These are phyloP conservation scores for Anoplopoma fimbria DNA, from an alignment of 2,113 vertebrate genomes.

Conservation along the genomic window DNA sequence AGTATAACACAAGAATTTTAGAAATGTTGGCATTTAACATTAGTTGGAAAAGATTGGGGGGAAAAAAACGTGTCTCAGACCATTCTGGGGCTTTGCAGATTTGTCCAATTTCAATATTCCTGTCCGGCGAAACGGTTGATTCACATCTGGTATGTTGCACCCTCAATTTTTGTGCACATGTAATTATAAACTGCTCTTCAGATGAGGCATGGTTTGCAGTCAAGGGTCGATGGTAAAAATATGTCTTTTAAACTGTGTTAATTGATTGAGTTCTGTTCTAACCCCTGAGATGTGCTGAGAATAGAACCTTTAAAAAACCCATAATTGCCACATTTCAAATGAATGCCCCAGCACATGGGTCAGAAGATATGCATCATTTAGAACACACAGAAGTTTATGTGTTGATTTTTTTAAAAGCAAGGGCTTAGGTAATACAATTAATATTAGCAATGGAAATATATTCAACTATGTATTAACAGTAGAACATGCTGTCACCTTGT, in stretches of 20 bases:
- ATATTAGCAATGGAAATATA: not conserved
- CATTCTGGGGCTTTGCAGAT: not conserved
- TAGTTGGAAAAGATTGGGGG: not conserved
- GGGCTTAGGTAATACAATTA: not conserved
- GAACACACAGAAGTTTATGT: not conserved
- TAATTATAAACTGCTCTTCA: not conserved
- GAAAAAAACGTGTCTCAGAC: not conserved
- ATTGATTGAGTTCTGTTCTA: not conserved
- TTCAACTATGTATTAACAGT: not conserved
- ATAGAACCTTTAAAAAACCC: slow-evolving; percentile 4
- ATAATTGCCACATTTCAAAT: not conserved
- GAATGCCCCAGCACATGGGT: not conserved
- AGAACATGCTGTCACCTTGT: not conserved
- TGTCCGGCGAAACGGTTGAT: not conserved
- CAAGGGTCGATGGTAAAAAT: not conserved
- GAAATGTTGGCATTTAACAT: not conserved
- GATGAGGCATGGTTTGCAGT: not conserved
- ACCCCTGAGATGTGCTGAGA: not conserved
- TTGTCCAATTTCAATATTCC: not conserved
- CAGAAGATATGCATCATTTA: slow-evolving; percentile 14
- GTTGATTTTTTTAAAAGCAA: not conserved
- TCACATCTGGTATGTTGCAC: not conserved
- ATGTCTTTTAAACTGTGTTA: not conserved
- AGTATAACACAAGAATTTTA: not conserved
- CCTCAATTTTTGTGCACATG: not conserved